phyloP scores from a whole-genome alignment of 2,797 vertebrate species.

The Oreochromis grahami region DNA sequence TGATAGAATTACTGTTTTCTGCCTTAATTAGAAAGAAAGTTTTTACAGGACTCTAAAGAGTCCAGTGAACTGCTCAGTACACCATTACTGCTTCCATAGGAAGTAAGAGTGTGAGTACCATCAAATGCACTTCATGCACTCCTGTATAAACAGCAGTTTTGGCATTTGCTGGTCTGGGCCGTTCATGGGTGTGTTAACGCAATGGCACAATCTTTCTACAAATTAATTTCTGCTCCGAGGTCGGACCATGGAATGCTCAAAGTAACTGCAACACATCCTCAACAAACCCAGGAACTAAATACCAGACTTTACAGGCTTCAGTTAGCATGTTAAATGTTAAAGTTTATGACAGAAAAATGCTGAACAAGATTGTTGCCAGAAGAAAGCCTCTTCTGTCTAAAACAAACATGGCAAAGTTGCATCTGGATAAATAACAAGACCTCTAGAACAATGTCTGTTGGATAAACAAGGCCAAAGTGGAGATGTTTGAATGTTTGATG shows the following conservation, averaged over 20 bases:
- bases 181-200: too few relatives aligned
- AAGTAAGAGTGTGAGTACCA: not conserved
- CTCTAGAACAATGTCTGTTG: not conserved
- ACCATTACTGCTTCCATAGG: accelerated
- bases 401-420: not conserved
- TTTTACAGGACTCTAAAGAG: not conserved
- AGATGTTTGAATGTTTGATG: not conserved
- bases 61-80: not conserved
- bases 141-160: too few relatives aligned
- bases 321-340: too few relatives aligned
- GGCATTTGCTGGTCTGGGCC: too few relatives aligned
- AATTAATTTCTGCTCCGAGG: too few relatives aligned
- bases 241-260: too few relatives aligned
- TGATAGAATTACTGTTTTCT: not conserved
- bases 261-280: too few relatives aligned
- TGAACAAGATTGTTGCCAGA: not conserved
- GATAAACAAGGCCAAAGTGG: not conserved
- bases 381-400: not conserved
- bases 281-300: too few relatives aligned
- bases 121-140: too few relatives aligned
- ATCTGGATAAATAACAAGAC: not conserved
- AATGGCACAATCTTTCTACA: too few relatives aligned
- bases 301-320: too few relatives aligned
- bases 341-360: too few relatives aligned
- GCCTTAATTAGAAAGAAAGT: not conserved